These are phyloP conservation scores for Microtus pennsylvanicus DNA, from an alignment of 2,113 vertebrate genomes.

Conservation along the genomic window DNA sequence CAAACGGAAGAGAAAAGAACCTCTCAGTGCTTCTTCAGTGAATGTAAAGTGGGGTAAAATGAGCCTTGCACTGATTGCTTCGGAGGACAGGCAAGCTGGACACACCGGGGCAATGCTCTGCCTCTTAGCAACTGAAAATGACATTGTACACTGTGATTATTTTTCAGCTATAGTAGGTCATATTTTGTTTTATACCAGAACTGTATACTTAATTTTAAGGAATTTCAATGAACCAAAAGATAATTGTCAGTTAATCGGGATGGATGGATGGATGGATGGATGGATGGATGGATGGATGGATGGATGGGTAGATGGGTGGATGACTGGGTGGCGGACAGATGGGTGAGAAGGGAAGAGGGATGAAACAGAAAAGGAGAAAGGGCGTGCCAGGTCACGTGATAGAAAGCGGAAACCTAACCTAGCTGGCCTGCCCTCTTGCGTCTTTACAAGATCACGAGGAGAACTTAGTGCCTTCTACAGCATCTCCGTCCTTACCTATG, in stretches of 20 bases:
- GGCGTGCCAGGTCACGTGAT: slow-evolving; percentile 68
- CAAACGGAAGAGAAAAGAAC: slow-evolving; percentile 65
- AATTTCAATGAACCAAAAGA: slow-evolving; percentile 85
- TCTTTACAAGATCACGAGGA: slow-evolving; percentile 84
- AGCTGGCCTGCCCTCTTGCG: slow-evolving; percentile 80
- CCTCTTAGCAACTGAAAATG: slow-evolving; percentile 83
- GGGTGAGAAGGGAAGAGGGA: slow-evolving; percentile 42
- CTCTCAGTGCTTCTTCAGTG: slow-evolving; percentile 84
- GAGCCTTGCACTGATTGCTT: slow-evolving; percentile 81
- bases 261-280: not conserved
- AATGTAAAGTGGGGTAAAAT: slow-evolving; percentile 84
- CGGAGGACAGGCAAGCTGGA: slow-evolving; percentile 77
- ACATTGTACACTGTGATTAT: slow-evolving; percentile 90
- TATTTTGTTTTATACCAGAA: slow-evolving; percentile 87
- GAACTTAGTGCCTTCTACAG: slow-evolving; percentile 90
- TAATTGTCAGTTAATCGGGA: slow-evolving; percentile 38
- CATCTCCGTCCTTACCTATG: slow-evolving; percentile 86
- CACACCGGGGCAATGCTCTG: slow-evolving; percentile 81
- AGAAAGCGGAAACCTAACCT: slow-evolving; percentile 67
- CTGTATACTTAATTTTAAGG: slow-evolving; percentile 83
- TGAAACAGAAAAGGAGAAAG: slow-evolving; percentile 56
- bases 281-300: not conserved
- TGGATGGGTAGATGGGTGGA: not conserved
- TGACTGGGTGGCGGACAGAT: not conserved
- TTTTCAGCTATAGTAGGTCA: slow-evolving; percentile 86